Evolutionary conservation across 2,888 invertebrate species (phyloP).

Genomic region (Leptinotarsa rubiginosa): DNA sequence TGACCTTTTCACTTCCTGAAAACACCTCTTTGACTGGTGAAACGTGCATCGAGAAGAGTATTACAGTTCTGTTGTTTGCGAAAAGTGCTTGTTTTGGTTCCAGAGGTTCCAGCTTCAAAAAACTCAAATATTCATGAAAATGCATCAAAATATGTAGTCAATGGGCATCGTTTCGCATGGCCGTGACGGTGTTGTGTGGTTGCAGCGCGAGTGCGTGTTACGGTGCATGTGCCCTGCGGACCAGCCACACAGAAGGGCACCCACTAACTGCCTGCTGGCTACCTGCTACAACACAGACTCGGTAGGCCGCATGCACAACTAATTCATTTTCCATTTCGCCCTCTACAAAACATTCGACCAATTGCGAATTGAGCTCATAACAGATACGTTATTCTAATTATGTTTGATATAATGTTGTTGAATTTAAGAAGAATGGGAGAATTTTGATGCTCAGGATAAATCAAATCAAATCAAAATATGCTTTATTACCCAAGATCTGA

Average conservation of each 20-base stretch:
- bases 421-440: too few species aligned
- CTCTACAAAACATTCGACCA: slow-evolving; percentile 28
- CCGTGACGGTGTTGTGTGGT: slow-evolving; percentile 70
- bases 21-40: too few species aligned
- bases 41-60: too few species aligned
- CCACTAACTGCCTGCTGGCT: slow-evolving; percentile 64
- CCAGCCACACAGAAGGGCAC: slow-evolving; percentile 63
- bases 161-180: slow-evolving; percentile 54
- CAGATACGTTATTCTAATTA: too few species aligned
- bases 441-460: too few species aligned
- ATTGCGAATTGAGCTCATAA: neutral
- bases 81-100: too few species aligned
- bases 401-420: too few species aligned
- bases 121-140: neutral
- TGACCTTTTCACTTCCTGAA: too few species aligned
- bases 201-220: slow-evolving; percentile 92
- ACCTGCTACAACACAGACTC: slow-evolving; percentile 64
- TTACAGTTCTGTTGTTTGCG: too few species aligned
- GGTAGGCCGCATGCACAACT: slow-evolving; percentile 64
- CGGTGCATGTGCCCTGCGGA: slow-evolving; percentile 84
- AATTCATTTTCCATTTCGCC: slow-evolving; percentile 42
- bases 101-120: too few species aligned
- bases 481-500: too few species aligned
- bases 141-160: slow-evolving; percentile 32
- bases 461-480: too few species aligned